phyloP scores from a whole-genome alignment of 2,888 invertebrate species.

The Leptothorax acervorum region DNA sequence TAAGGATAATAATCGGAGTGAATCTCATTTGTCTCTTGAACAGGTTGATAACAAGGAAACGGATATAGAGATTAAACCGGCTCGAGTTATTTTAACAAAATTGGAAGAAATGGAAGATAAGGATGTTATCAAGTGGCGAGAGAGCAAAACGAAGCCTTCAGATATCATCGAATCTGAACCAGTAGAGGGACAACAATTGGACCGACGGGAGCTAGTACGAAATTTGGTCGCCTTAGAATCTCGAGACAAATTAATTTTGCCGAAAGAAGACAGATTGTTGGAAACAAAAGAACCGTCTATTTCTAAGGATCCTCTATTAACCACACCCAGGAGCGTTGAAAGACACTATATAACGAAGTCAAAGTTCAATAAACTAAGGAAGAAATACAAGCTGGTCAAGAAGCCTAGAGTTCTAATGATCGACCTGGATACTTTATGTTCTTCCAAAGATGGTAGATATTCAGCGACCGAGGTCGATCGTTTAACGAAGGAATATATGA shows the following conservation, averaged over 20 bases:
- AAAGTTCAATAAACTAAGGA: neutral
- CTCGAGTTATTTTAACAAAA: neutral
- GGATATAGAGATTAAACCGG: slow-evolving; percentile 19
- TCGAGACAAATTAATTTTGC: neutral
- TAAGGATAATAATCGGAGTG: neutral
- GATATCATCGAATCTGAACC: neutral
- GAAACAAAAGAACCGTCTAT: neutral
- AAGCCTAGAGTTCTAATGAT: slow-evolving; percentile 64
- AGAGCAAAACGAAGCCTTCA: neutral
- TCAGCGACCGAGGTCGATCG: slow-evolving; percentile 65
- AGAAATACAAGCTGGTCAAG: slow-evolving; percentile 52
- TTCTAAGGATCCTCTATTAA: neutral
- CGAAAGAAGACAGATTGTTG: neutral
- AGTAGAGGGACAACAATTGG: neutral
- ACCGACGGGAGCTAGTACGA: neutral
- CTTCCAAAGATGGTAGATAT: slow-evolving; percentile 45
- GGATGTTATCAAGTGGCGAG: neutral
- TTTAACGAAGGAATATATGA: slow-evolving; percentile 58
- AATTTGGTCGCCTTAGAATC: neutral
- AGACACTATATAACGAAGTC: neutral
- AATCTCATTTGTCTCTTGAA: neutral
- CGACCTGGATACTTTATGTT: slow-evolving; percentile 58
- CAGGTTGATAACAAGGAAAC: neutral
- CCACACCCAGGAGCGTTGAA: neutral
- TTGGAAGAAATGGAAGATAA: slow-evolving; percentile 15